These are phyloP conservation scores for Chloropsis hardwickii DNA, from an alignment of 2,113 vertebrate species.

Conservation along the genomic window DNA sequence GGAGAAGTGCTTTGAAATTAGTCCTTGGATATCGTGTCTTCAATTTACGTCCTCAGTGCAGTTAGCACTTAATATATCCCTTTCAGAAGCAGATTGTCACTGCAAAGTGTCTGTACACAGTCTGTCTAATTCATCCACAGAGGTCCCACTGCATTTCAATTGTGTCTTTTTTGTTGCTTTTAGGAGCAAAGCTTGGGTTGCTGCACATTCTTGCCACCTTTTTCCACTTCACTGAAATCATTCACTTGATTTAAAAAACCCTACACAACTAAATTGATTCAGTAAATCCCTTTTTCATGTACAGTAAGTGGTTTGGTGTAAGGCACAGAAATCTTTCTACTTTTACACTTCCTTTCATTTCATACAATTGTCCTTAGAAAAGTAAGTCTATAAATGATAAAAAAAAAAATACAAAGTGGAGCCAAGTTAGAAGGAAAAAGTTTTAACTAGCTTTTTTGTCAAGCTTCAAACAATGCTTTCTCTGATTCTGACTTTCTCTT, in stretches of 20 bases:
- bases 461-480: conserved; percentile 56
- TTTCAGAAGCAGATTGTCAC: conserved; percentile 64
- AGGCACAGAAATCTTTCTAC: conserved; percentile 63
- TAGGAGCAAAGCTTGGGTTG: conserved; percentile 51
- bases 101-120: conserved; percentile 57
- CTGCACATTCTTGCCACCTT: conserved; percentile 59
- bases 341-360: conserved; percentile 68
- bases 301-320: conserved; percentile 66
- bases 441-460: conserved; percentile 60
- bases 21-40: conserved; percentile 64
- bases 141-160: conserved; percentile 65
- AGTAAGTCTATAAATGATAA: conserved; percentile 60
- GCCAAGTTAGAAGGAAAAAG: conserved; percentile 56
- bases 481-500: conserved; percentile 53
- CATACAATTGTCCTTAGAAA: conserved; percentile 65
- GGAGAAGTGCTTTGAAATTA: conserved; percentile 65
- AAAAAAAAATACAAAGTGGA: conserved; percentile 46
- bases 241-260: conserved; percentile 67
- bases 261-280: conserved; percentile 66
- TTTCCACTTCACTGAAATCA: conserved; percentile 62
- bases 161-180: conserved; percentile 62
- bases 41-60: conserved; percentile 51
- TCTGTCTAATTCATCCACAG: conserved; percentile 55
- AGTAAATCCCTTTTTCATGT: conserved; percentile 70
- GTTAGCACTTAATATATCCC: conserved; percentile 61